Conservation (phyloP, 2,113 vertebrate species). For the Phoenicopterus ruber region DNA sequence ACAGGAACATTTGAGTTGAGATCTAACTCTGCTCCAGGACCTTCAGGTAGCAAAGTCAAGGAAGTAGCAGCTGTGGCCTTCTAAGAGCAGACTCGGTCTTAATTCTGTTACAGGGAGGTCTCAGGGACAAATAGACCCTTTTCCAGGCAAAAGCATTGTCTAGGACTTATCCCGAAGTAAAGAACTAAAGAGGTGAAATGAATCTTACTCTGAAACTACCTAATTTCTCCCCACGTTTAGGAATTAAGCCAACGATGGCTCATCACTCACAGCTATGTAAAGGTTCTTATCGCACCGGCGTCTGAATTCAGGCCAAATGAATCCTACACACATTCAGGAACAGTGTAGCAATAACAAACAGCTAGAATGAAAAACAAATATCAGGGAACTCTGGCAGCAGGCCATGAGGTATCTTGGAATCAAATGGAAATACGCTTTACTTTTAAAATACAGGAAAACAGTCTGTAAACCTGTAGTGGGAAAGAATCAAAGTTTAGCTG, state of each 20-base stretch:
- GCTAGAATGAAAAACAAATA: neutral
- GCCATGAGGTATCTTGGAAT: neutral
- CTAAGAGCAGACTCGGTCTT: neutral
- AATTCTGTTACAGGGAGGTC: neutral
- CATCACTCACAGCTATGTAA: neutral
- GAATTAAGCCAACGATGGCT: neutral
- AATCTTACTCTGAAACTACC: neutral
- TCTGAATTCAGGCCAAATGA: neutral
- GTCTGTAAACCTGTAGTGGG: neutral
- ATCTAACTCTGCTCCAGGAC: neutral
- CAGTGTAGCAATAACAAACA: neutral
- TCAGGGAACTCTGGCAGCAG: neutral
- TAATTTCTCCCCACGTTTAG: neutral
- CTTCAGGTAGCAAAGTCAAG: neutral
- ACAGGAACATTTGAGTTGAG: neutral
- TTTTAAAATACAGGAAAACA: neutral
- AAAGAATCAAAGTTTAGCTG: neutral
- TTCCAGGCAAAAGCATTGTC: neutral
- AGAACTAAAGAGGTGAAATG: neutral
- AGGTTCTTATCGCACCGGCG: rapidly evolving
- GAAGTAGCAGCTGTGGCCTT: neutral
- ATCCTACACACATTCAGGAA: neutral
- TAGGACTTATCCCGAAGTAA: neutral
- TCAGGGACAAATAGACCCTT: neutral
- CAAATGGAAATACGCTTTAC: neutral